phyloP scores from a whole-genome alignment of 1,140 invertebrate species.

The Cardiocondyla obscurior region DNA sequence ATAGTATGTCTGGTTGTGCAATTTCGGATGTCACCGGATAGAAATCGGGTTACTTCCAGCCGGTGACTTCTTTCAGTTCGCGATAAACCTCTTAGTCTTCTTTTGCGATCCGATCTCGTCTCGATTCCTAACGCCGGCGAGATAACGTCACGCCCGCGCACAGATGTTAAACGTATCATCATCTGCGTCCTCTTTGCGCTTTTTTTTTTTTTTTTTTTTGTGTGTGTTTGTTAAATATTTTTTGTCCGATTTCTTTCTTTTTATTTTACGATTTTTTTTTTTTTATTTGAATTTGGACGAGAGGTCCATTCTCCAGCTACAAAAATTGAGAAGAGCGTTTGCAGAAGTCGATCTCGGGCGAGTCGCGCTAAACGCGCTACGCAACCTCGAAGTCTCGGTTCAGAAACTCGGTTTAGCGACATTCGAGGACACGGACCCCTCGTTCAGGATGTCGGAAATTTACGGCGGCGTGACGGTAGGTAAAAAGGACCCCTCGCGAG shows the following conservation, averaged over 20 bases:
- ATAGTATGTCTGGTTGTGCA: conserved; percentile 58
- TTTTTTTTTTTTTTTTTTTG: no score
- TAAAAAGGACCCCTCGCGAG: conserved; percentile 16
- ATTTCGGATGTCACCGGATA: conserved; percentile 58
- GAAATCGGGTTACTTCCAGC: conserved; percentile 53
- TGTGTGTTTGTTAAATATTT: no score
- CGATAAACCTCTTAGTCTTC: conserved; percentile 24
- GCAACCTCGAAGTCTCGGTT: conserved; percentile 28
- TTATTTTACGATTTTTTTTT: no score
- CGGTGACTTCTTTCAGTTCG: conserved; percentile 3
- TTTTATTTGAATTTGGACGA: no score
- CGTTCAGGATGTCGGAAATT: conserved; percentile 27
- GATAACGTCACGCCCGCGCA: neutral
- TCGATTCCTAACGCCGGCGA: neutral
- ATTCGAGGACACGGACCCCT: conserved; percentile 7
- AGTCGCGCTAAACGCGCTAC: conserved; percentile 2
- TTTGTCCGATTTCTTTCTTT: no score
- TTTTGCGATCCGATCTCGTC: neutral
- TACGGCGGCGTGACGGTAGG: neutral
- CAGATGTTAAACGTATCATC: neutral
- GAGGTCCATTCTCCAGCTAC: no score
- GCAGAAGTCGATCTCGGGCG: neutral
- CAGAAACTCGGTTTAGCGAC: conserved; percentile 31
- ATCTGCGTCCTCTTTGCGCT: neutral
- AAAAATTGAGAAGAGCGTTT: no score